Evolutionary conservation across 1,140 invertebrate species (phyloP).

Genomic region (Rhynchophorus ferrugineus): DNA sequence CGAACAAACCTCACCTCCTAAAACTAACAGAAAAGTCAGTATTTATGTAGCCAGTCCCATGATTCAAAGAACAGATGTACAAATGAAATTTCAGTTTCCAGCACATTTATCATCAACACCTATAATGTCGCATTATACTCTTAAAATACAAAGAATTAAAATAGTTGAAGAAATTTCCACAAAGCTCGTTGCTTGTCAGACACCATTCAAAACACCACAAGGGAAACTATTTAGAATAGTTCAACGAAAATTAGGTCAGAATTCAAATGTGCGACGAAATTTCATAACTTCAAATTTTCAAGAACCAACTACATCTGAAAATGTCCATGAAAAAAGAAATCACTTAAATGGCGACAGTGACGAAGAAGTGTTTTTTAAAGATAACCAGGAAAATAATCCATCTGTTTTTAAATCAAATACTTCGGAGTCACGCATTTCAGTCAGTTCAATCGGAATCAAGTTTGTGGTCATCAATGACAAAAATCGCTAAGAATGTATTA

Average conservation of each 20-base stretch:
- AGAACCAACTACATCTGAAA: not conserved
- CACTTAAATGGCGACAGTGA: too few species aligned
- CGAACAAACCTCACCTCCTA: conserved; percentile 3
- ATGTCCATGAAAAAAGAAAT: too few species aligned
- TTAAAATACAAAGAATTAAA: conserved; percentile 11
- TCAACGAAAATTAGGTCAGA: not conserved
- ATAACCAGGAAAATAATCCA: not conserved
- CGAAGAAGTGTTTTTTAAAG: not conserved
- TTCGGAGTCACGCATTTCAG: conserved; percentile 1
- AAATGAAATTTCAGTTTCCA: conserved; percentile 18
- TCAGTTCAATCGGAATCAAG: conserved; percentile 14
- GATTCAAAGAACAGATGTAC: conserved; percentile 12
- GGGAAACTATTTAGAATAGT: conserved; percentile 1
- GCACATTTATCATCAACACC: conserved; percentile 22
- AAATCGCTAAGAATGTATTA: conserved; percentile 24
- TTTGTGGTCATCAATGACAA: conserved; percentile 28
- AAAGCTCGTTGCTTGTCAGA: conserved; percentile 1
- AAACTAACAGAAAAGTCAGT: conserved; percentile 14
- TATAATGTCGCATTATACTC: conserved; percentile 7
- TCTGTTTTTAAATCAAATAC: not conserved
- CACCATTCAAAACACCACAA: conserved; percentile 16
- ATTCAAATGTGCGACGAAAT: not conserved
- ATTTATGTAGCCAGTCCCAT: conserved; percentile 19
- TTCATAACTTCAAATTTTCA: not conserved
- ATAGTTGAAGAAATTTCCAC: conserved; percentile 12